phyloP scores from a whole-genome alignment of 2,888 invertebrate species.

The Apomyelois bistriatella region DNA sequence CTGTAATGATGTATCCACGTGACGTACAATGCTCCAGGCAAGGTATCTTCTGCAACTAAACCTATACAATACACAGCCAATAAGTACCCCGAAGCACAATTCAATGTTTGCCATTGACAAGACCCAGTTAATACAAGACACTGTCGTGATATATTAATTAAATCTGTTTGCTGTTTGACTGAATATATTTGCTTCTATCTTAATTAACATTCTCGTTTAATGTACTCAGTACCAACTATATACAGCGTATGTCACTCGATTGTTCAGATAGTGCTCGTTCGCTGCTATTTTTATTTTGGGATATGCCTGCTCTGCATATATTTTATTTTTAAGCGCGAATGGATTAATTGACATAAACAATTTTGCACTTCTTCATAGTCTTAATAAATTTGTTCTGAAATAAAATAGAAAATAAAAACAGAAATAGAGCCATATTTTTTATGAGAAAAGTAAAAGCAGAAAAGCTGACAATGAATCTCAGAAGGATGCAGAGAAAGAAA shows the following conservation, averaged over 20 bases:
- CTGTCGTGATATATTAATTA: slow-evolving; percentile 65
- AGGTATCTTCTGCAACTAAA: neutral
- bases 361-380: neutral
- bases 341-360: neutral
- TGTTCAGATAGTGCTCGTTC: slow-evolving; percentile 12
- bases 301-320: neutral
- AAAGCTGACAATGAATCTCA: too few relatives aligned
- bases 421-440: too few relatives aligned
- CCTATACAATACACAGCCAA: slow-evolving; percentile 7
- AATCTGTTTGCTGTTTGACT: slow-evolving; percentile 69
- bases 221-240: slow-evolving; percentile 20
- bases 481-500: too few relatives aligned
- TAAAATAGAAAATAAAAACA: too few relatives aligned
- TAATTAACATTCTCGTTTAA: slow-evolving; percentile 60
- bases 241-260: slow-evolving; percentile 6
- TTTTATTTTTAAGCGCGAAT: neutral
- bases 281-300: slow-evolving; percentile 11
- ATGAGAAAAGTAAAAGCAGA: too few relatives aligned
- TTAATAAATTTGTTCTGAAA: too few relatives aligned
- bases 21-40: neutral
- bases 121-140: slow-evolving; percentile 55
- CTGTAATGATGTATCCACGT: neutral
- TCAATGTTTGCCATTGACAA: slow-evolving; percentile 51
- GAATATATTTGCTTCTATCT: slow-evolving; percentile 60
- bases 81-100: slow-evolving; percentile 22